Evolutionary conservation across 2,113 vertebrate genomes (phyloP).

Genomic region (Spilogale gracilis): DNA sequence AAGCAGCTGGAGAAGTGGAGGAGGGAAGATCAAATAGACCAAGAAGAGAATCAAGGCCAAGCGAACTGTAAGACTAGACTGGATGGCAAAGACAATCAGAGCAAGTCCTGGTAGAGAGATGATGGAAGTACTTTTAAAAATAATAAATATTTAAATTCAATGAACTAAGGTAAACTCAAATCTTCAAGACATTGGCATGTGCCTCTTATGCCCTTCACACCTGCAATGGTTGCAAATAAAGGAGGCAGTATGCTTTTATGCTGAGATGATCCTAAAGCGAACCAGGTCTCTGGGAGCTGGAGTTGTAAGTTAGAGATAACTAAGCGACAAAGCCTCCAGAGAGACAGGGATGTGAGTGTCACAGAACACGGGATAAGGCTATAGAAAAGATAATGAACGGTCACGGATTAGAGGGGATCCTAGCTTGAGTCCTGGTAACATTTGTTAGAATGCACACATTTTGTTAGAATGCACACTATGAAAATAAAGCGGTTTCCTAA

Average conservation of each 20-base stretch:
- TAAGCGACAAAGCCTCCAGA: background rate
- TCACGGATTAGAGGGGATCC: background rate
- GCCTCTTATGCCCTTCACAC: background rate
- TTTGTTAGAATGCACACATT: background rate
- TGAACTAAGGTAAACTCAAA: background rate
- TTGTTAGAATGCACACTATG: background rate
- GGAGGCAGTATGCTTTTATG: background rate
- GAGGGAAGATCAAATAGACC: background rate
- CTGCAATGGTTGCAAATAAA: background rate
- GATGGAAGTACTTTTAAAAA: background rate
- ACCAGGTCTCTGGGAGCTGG: background rate
- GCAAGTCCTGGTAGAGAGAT: background rate
- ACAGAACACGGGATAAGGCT: background rate
- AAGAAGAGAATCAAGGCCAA: background rate
- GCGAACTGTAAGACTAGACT: background rate
- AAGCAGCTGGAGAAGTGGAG: background rate
- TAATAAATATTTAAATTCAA: slow-evolving; percentile 49
- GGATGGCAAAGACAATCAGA: background rate
- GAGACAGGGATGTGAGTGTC: background rate
- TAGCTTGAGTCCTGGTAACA: background rate
- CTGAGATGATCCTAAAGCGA: background rate
- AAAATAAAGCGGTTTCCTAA: background rate
- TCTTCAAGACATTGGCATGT: background rate
- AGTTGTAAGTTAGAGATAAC: background rate
- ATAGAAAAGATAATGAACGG: background rate